phyloP scores from a whole-genome alignment of 2,113 vertebrate genomes.

The Glaucidium brasilianum region DNA sequence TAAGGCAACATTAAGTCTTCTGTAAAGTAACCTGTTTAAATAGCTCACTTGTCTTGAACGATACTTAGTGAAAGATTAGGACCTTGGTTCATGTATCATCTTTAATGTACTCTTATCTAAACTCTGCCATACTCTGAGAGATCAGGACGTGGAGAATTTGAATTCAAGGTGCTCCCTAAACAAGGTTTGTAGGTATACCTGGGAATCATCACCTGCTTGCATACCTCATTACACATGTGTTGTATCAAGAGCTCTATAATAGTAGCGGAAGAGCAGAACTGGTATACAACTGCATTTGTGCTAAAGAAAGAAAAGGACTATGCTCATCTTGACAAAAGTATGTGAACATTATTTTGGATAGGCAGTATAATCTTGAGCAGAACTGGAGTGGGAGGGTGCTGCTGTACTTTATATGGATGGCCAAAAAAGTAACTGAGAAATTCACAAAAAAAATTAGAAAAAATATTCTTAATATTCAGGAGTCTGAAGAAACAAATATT shows the following conservation, averaged over 20 bases:
- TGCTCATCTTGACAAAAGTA: neutral
- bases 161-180: neutral
- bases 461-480: neutral
- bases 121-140: neutral
- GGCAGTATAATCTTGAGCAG: neutral
- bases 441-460: neutral
- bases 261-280: neutral
- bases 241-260: neutral
- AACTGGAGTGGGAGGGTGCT: neutral
- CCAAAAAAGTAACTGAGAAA: neutral
- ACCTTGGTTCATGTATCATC: conserved; percentile 19
- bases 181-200: neutral
- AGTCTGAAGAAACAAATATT: neutral
- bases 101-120: conserved; percentile 1
- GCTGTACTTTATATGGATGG: neutral
- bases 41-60: conserved; percentile 15
- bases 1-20: conserved; percentile 10
- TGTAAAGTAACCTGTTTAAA: conserved; percentile 14
- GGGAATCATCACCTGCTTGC: neutral
- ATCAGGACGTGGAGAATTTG: neutral
- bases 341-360: neutral
- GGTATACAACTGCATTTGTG: neutral
- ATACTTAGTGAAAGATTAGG: neutral
- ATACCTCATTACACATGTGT: neutral
- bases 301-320: neutral